These are phyloP conservation scores for Syngnathoides biaculeatus DNA, from an alignment of 2,113 vertebrate genomes.

Conservation along the genomic window DNA sequence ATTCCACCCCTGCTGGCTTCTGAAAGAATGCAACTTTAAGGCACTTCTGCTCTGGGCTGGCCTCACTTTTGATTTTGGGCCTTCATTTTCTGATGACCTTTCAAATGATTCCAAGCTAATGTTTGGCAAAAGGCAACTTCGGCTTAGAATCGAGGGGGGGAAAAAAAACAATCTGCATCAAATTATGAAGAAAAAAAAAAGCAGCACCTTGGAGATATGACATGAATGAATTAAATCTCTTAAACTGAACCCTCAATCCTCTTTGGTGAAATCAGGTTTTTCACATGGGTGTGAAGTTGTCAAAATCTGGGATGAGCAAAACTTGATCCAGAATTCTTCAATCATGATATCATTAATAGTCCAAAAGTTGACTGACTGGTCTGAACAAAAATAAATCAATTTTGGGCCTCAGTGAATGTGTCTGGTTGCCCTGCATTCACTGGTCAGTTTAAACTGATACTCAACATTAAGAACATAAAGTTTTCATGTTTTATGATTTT, in stretches of 20 bases:
- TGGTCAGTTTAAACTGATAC: too few relatives aligned
- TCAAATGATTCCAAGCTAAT: not conserved
- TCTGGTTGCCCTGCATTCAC: too few relatives aligned
- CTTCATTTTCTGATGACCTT: not conserved
- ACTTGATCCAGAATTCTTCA: too few relatives aligned
- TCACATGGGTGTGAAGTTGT: not conserved
- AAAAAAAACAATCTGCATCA: not conserved
- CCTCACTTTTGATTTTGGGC: not conserved
- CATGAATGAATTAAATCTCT: too few relatives aligned
- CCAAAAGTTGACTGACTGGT: too few relatives aligned
- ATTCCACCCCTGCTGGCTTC: not conserved
- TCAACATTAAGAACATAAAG: too few relatives aligned
- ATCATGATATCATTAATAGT: too few relatives aligned
- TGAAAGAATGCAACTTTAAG: not conserved
- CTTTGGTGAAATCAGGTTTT: not conserved
- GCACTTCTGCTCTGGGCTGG: conserved; percentile 1
- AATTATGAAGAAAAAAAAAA: too few relatives aligned
- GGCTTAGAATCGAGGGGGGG: not conserved
- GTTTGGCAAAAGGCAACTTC: conserved; percentile 2
- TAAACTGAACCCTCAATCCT: not conserved
- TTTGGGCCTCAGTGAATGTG: too few relatives aligned
- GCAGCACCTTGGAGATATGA: not conserved
- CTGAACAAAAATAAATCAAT: too few relatives aligned
- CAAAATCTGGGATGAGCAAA: too few relatives aligned
- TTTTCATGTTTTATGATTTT: too few relatives aligned